phyloP scores from a whole-genome alignment of 2,797 vertebrate species.

The Acropternis orthonyx region DNA sequence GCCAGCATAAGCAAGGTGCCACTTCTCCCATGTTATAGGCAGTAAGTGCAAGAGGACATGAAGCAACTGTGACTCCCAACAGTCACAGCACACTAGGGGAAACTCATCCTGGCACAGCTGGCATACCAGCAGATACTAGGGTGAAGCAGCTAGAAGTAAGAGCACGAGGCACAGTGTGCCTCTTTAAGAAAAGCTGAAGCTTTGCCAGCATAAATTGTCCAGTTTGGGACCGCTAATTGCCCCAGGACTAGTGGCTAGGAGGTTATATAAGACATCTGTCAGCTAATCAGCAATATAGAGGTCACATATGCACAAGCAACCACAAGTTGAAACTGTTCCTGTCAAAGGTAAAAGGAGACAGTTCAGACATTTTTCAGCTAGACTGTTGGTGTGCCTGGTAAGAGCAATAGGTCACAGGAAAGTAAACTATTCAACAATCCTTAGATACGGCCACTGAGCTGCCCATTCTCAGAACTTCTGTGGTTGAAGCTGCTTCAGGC shows the following conservation, averaged over 20 bases:
- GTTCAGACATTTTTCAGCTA: background rate
- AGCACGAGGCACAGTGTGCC: fast-evolving
- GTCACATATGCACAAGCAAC: background rate
- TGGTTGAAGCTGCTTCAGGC: background rate
- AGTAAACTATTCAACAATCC: background rate
- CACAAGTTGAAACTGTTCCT: background rate
- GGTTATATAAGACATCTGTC: background rate
- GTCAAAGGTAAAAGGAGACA: background rate
- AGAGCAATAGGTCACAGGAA: background rate
- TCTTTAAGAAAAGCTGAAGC: background rate
- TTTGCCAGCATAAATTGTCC: background rate
- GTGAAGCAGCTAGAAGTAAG: background rate
- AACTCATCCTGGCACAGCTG: background rate
- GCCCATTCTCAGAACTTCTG: background rate
- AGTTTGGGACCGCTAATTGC: background rate
- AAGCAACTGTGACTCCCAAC: background rate
- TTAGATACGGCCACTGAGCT: background rate
- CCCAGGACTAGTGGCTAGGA: background rate
- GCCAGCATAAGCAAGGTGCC: background rate
- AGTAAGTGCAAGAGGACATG: background rate
- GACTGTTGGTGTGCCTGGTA: background rate
- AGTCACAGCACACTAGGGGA: background rate
- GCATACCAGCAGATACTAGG: background rate
- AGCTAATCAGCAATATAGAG: background rate
- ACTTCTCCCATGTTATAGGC: background rate